Evolutionary conservation across 2,797 vertebrate species (phyloP), one percentile per base, ranked within the genome.

Genomic region (Myotis findleyi): DNA sequence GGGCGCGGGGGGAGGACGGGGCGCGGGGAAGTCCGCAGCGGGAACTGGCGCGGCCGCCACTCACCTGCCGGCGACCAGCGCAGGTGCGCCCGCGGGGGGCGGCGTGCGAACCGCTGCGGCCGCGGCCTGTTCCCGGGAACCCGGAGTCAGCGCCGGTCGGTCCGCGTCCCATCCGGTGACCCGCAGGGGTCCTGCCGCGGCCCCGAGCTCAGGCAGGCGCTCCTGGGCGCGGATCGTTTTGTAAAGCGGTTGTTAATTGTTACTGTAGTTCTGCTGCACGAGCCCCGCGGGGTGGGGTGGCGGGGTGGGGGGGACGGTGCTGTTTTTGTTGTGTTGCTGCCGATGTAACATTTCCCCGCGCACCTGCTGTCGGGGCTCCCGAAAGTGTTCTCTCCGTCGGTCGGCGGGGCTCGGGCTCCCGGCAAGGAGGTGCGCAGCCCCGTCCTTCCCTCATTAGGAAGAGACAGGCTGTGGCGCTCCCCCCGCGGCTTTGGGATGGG

Each of bases 41-140:
- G 86, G 91, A 47, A 66, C 72, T 27, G 84, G 66, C 76, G 53
- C 76, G 6, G 92, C 64, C 14, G 25, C 73, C 36, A 8, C 27
- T 18, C 93, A 59, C 87, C 87, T 59, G 87, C 59, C 53, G 21
- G 16, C 7, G 51, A 21, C 72, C 51, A 23, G 87, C 53, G 36
- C 92, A 69, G 93, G 85, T 87, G 93, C 86, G 38, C 18, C 36
- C 8, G 69, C 38, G 57, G 62, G 47, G 36, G 79, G 57, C 30
- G 6, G 64, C 64, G 36, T 36, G 0, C 41, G 83, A 18, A 10
- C 30, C n/a, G 4, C 8, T 5, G 49, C 20, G 25, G 33, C 71
- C 23, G 21, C 0, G 18, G 33, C 53, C 72, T 49, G 53, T 49
- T 27, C 13, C 0, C 6, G 80, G 20, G 36, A 33, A 41, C 25